Percentiles rank a stretch among this genome's conserved stretches.
Conservation (phyloP, 2,797 vertebrate genomes). For the Intellagama lesueurii region DNA sequence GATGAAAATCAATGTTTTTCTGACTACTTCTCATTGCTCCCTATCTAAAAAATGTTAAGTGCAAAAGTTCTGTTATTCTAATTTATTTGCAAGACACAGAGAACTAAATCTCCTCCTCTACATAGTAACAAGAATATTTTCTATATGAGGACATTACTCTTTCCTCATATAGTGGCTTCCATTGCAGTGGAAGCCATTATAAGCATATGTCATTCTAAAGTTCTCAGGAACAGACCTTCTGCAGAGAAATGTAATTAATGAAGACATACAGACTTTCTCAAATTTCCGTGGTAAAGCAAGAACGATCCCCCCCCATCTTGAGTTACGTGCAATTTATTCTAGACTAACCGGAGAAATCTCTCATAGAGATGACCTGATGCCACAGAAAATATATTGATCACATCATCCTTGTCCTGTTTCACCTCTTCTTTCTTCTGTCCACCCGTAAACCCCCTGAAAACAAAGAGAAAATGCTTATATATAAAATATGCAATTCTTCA, state of each 20-base stretch:
- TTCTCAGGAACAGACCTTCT: not conserved
- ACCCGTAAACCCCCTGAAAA: conserved; percentile 90
- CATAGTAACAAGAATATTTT: not conserved
- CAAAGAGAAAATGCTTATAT: not conserved
- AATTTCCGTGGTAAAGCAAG: not conserved
- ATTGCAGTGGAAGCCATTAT: not conserved
- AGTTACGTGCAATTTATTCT: conserved; percentile 4
- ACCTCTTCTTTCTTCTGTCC: conserved; percentile 88
- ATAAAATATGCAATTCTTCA: not conserved
- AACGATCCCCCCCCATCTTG: not conserved
- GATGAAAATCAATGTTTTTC: not conserved
- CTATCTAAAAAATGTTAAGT: not conserved
- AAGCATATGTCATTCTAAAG: not conserved
- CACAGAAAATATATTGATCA: conserved; percentile 98
- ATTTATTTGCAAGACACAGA: not conserved
- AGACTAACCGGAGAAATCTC: conserved; percentile 92
- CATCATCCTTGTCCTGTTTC: conserved; percentile 92
- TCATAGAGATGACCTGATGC: conserved; percentile 98
- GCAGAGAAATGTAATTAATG: not conserved
- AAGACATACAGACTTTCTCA: not conserved
- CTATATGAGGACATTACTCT: not conserved
- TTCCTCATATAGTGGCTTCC: not conserved
- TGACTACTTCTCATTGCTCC: not conserved
- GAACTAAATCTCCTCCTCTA: not conserved
- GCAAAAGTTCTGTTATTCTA: not conserved